Evolutionary conservation across 2,888 invertebrate species (phyloP).

Genomic region (Mylabris sibirica): DNA sequence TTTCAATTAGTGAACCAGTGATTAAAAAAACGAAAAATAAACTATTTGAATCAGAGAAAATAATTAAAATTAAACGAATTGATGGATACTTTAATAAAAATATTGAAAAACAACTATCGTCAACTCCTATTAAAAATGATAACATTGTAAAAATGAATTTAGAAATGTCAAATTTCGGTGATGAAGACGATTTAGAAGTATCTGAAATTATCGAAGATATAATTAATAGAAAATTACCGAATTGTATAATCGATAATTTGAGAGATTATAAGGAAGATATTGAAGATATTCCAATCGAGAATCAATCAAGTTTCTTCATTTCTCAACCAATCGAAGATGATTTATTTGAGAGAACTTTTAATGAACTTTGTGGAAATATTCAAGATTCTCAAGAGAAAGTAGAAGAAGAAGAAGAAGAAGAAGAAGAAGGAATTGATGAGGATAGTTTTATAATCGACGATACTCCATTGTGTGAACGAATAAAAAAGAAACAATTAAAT

Average conservation of each 20-base stretch:
- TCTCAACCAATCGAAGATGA: conserved; percentile 61
- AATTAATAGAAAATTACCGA: conserved; percentile 50
- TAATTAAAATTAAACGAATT: conserved; percentile 42
- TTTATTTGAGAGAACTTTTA: conserved; percentile 69
- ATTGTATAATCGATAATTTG: conserved; percentile 41
- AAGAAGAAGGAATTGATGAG: conserved; percentile 30
- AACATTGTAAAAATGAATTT: conserved; percentile 39
- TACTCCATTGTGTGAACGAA: conserved; percentile 48
- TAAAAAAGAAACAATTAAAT: conserved; percentile 40
- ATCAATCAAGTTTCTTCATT: conserved; percentile 51
- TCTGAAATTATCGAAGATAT: conserved; percentile 66
- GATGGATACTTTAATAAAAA: conserved; percentile 50
- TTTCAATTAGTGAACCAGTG: conserved; percentile 28
- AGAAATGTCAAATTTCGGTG: conserved; percentile 55
- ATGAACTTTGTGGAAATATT: conserved; percentile 37
- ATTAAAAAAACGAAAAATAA: conserved; percentile 31
- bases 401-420: conserved; percentile 29
- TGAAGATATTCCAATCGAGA: conserved; percentile 22
- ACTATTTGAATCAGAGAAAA: conserved; percentile 23
- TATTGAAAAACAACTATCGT: conserved; percentile 28
- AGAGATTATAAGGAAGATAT: conserved; percentile 23
- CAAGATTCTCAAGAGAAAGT: conserved; percentile 38
- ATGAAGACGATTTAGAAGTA: conserved; percentile 61
- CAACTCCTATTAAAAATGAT: conserved; percentile 42
- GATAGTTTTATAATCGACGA: conserved; percentile 45